Percentiles rank a stretch among this genome's conserved stretches.
Conservation (phyloP, 2,113 vertebrate species). For the Vulpes lagopus region DNA sequence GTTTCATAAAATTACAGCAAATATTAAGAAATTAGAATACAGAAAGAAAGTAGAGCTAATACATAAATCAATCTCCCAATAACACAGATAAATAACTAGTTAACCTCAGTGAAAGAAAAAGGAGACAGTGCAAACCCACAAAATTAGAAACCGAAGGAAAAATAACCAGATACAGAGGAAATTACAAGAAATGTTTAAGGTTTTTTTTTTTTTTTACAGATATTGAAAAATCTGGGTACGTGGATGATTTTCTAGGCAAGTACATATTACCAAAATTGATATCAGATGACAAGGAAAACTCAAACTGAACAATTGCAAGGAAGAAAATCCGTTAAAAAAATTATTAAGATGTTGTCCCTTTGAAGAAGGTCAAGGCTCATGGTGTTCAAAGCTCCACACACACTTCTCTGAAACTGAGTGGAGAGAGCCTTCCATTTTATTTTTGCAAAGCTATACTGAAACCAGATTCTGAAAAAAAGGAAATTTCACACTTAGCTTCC, state of each 20-base stretch:
- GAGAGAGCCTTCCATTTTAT: not conserved
- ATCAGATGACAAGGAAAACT: not conserved
- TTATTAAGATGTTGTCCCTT: not conserved
- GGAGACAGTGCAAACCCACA: not conserved
- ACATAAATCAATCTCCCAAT: not conserved
- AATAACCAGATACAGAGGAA: not conserved
- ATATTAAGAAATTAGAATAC: not conserved
- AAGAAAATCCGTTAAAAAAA: not conserved
- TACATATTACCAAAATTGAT: not conserved
- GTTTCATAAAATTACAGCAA: not conserved
- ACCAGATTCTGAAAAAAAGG: not conserved
- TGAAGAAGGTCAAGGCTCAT: not conserved
- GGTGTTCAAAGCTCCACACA: not conserved
- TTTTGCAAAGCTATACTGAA: conserved; percentile 36
- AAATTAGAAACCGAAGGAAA: not conserved
- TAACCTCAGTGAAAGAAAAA: not conserved
- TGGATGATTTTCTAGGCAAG: not conserved
- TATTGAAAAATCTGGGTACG: not conserved
- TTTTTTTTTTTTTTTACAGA: not conserved
- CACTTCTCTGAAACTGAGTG: not conserved
- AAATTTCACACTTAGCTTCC: not conserved
- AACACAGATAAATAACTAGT: not conserved
- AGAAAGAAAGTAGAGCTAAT: not conserved
- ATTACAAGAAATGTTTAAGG: not conserved
- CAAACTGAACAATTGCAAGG: not conserved